Percentiles rank a stretch among this genome's conserved stretches.
Evolutionary conservation across 1,140 invertebrate species (phyloP).

Genomic region (Sminthurides bifidus): DNA sequence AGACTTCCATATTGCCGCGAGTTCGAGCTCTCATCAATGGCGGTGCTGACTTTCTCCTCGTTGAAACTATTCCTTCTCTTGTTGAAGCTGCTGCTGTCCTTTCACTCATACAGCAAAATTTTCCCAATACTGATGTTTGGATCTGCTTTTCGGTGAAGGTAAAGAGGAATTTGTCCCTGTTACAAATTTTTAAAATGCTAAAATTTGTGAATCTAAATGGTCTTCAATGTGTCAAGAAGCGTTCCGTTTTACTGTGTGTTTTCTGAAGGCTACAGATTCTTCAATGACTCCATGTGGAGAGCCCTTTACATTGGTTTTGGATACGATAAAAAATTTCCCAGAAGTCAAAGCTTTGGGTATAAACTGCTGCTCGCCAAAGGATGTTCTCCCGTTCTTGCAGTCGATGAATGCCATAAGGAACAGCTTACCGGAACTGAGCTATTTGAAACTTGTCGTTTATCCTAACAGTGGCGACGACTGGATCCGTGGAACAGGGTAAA

Average conservation of each 20-base stretch:
- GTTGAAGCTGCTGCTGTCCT: conserved; percentile 69
- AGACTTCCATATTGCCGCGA: conserved; percentile 66
- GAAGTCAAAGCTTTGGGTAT: conserved; percentile 68
- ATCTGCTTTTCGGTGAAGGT: conserved; percentile 72
- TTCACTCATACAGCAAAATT: conserved; percentile 55
- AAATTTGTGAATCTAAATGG: conserved; percentile 10
- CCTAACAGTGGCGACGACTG: conserved; percentile 59
- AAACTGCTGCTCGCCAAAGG: conserved; percentile 63
- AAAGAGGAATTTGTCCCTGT: too few relatives aligned
- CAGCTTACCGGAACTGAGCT: conserved; percentile 8
- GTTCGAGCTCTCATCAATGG: conserved; percentile 60
- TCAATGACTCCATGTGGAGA: conserved; percentile 47
- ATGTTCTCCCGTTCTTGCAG: conserved; percentile 45
- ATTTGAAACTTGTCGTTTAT: conserved; percentile 52
- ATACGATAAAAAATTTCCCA: conserved; percentile 44
- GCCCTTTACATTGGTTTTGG: conserved; percentile 49
- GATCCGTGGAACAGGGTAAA: conserved; percentile 40
- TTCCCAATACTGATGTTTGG: conserved; percentile 59
- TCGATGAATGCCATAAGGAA: conserved; percentile 39
- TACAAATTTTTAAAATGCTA: conserved; percentile 11
- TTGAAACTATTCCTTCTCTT: conserved; percentile 79
- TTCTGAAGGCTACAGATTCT: conserved; percentile 33
- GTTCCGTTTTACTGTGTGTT: conserved; percentile 48
- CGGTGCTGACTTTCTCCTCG: conserved; percentile 66
- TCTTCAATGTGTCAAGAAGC: conserved; percentile 44